A percentile compares a stretch with the other conserved stretches of the same genome.
Evolutionary conservation across 2,797 vertebrate genomes (phyloP).

Genomic region (Arnoldichthys spilopterus): DNA sequence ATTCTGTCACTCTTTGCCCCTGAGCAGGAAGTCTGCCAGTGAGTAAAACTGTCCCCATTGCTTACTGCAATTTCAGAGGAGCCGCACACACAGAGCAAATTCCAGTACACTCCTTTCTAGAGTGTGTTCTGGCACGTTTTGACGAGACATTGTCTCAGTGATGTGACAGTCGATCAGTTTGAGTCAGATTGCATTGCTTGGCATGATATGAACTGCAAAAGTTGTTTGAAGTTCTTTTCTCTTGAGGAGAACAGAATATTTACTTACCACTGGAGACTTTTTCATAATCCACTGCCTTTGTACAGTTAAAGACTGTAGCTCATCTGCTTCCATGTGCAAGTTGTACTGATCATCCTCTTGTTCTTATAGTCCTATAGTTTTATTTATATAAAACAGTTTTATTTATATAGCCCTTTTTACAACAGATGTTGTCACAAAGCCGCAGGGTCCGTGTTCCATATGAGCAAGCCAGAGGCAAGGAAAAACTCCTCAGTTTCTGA

Average conservation of each 20-base stretch:
- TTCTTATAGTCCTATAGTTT: too few relatives aligned
- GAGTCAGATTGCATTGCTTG: not conserved
- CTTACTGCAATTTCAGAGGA: not conserved
- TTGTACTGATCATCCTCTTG: too few relatives aligned
- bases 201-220: not conserved
- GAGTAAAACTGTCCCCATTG: not conserved
- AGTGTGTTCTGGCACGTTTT: constrained; percentile 8
- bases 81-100: not conserved
- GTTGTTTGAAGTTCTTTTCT: not conserved
- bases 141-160: constrained; percentile 1
- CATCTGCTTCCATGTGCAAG: too few relatives aligned
- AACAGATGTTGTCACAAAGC: too few relatives aligned
- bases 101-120: constrained; percentile 11
- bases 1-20: constrained; percentile 22
- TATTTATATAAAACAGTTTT: too few relatives aligned
- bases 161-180: not conserved
- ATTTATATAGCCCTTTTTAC: too few relatives aligned
- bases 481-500: too few relatives aligned
- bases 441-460: too few relatives aligned
- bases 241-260: not conserved
- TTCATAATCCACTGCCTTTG: too few relatives aligned
- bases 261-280: too few relatives aligned
- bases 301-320: too few relatives aligned
- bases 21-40: constrained; percentile 3
- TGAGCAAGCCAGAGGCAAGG: too few relatives aligned